These are phyloP conservation scores for Loriculus beryllinus DNA, from an alignment of 2,797 vertebrate genomes.

Conservation along the genomic window DNA sequence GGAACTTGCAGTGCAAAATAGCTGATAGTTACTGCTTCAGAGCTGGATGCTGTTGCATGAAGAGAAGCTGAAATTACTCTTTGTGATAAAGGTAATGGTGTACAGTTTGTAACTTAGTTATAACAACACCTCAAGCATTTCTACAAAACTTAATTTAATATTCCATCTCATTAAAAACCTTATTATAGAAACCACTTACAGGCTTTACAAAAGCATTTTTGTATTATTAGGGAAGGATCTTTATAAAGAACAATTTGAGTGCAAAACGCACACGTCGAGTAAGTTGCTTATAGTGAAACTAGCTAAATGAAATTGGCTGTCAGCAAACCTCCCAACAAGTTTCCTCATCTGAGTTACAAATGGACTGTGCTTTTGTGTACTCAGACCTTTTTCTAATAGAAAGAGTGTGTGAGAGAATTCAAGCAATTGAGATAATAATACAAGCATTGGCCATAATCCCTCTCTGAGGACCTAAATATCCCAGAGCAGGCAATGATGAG, in stretches of 20 bases:
- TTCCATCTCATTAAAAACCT: constrained; percentile 53
- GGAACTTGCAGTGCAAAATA: neutral
- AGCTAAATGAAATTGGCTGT: constrained; percentile 37
- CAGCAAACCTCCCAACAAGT: neutral
- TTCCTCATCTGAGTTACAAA: neutral
- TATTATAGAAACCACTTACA: constrained; percentile 44
- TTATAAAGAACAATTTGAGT: constrained; percentile 43
- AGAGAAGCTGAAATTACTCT: constrained; percentile 2
- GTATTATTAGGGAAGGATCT: constrained; percentile 26
- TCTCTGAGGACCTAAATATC: neutral
- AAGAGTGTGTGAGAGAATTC: neutral
- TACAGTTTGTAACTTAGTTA: constrained; percentile 17
- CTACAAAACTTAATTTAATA: constrained; percentile 49
- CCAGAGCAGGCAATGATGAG: neutral
- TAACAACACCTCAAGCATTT: constrained; percentile 34
- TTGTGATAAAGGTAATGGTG: constrained; percentile 17
- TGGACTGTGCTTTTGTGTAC: neutral
- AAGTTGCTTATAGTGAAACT: constrained; percentile 18
- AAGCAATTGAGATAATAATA: neutral
- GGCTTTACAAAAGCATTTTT: constrained; percentile 36
- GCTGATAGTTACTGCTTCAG: neutral
- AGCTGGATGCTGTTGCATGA: neutral
- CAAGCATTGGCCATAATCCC: neutral
- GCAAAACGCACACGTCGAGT: neutral
- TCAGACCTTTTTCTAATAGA: neutral